Evolutionary conservation across 2,113 vertebrate genomes (phyloP), one percentile per base, ranked within the genome.

Genomic region (Periophthalmodon schlosseri): DNA sequence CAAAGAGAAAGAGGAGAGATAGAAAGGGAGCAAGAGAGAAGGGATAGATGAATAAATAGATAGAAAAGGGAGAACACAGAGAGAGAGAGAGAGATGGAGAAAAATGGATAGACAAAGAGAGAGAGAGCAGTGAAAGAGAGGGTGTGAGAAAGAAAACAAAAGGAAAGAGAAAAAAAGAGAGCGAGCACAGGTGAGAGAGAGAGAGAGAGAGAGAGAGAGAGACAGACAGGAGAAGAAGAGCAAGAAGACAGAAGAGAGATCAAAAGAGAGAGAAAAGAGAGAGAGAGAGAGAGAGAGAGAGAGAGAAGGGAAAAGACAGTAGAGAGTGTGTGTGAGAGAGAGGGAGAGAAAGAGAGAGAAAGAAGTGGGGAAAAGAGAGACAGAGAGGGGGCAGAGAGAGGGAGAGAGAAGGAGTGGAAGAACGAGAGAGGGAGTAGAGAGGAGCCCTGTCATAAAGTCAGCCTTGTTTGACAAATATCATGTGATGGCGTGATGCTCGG

Each of bases 401-500:
- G 18, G 18, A 56, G 20, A 54, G 15, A 54, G 50, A 9, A 18
- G 10, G 20, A 56, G 20, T 20, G 50, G 2, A 5, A 54, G 1
- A 54, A 8, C n/a, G 18, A n/a, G 7, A n/a, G 52, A 21, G 8
- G n/a, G 20, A 10, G 52, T 10, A 56, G 52, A n/a, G 52, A 7
- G 24, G 6, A 8, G 36, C 36, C 2, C 36, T 60, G 79, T 72
- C 57, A 89, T 89, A 84, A 89, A 90, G 88, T 85, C 61, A 46
- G 69, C 81, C 73, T 88, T 89, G 84, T 87, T 84, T 81, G 70
- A 66, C 66, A 82, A 77, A 78, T 69, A 70, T 84, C 88, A 87
- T 84, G 85, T 87, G 87, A 90, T 73, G 77, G 69, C 66, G 52
- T 73, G 80, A 86, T 68, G 68, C 28, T 77, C 77, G 50, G 52